phyloP scores from a whole-genome alignment of 2,113 vertebrate species.

The Poecile atricapillus region DNA sequence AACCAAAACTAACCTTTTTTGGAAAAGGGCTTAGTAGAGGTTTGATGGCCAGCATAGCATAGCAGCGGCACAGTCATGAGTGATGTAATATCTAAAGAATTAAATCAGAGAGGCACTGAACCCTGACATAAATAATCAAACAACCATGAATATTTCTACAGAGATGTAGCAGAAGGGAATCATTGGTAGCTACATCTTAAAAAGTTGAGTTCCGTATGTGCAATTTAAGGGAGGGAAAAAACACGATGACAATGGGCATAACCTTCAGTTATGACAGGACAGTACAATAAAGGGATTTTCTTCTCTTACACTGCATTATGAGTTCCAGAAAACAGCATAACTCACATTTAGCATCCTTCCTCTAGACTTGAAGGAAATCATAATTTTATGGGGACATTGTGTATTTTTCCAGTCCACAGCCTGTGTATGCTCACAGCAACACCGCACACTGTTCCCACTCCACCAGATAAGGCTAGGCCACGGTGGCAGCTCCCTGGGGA shows the following conservation, averaged over 20 bases:
- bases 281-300: not conserved
- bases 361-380: not conserved
- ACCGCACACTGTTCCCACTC: rapidly evolving
- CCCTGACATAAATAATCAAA: not conserved
- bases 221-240: not conserved
- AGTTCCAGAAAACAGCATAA: not conserved
- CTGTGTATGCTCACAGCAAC: not conserved
- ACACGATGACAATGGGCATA: not conserved
- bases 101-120: not conserved
- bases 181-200: not conserved
- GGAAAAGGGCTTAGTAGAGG: not conserved
- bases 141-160: not conserved
- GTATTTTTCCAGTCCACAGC: not conserved
- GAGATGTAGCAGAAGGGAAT: not conserved
- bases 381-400: not conserved
- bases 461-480: too few species aligned
- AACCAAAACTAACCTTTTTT: not conserved
- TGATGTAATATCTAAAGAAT: not conserved
- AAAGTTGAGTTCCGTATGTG: not conserved
- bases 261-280: not conserved
- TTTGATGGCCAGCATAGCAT: not conserved
- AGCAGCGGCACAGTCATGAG: not conserved
- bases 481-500: not conserved
- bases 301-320: not conserved
- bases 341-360: not conserved